Conservation (phyloP, 2,797 vertebrate species). For the Sus cebifrons region DNA sequence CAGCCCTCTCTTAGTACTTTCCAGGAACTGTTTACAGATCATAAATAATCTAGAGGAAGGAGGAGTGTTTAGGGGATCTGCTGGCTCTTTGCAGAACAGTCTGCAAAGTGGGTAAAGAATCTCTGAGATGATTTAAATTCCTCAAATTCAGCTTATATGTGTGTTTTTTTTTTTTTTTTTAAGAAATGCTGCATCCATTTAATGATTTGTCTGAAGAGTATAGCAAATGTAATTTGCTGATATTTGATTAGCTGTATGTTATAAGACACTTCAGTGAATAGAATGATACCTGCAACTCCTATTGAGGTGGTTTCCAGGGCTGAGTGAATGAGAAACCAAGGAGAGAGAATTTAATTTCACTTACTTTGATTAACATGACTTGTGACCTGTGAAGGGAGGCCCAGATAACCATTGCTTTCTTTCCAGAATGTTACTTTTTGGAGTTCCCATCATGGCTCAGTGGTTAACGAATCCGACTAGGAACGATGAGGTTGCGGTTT, state of each 20-base stretch:
- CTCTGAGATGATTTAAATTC: conserved; percentile 5
- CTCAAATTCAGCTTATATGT: background rate
- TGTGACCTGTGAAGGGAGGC: background rate
- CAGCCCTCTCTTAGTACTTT: background rate
- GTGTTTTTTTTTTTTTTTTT: background rate
- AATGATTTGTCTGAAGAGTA: background rate
- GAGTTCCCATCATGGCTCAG: no score
- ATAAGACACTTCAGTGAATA: background rate
- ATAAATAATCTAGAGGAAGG: background rate
- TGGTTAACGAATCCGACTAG: no score
- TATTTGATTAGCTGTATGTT: background rate
- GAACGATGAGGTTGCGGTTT: no score
- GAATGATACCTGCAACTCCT: background rate
- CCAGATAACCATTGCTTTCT: background rate
- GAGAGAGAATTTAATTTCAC: background rate
- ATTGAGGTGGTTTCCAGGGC: background rate
- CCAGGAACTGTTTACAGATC: background rate
- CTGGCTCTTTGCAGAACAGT: background rate
- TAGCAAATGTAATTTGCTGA: background rate
- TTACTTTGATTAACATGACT: background rate
- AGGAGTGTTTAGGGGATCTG: background rate
- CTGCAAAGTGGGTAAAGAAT: background rate
- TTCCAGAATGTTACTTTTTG: conserved; percentile 36
- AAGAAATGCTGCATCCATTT: background rate
- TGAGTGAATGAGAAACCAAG: background rate